Evolutionary conservation across 2,113 vertebrate genomes (phyloP).

Genomic region (Seriola quinqueradiata): DNA sequence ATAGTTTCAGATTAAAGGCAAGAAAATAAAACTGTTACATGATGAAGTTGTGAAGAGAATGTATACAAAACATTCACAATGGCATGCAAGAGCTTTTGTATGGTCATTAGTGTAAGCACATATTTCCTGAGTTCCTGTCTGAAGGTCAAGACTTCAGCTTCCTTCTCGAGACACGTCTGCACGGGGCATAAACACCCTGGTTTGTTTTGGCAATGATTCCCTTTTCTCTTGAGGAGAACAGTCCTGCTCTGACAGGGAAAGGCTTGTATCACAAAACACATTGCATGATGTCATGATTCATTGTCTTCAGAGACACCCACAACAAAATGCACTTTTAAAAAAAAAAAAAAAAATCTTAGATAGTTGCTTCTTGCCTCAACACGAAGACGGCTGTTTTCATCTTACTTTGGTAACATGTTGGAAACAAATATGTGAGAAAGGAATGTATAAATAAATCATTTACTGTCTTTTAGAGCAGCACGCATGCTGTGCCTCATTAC

Average conservation of each 20-base stretch:
- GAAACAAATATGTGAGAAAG: slow-evolving; percentile 78
- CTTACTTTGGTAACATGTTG: slow-evolving; percentile 66
- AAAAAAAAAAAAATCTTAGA: slow-evolving; percentile 50
- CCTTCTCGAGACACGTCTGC: slow-evolving; percentile 47
- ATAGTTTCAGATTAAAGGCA: slow-evolving; percentile 26
- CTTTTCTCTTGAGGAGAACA: slow-evolving; percentile 58
- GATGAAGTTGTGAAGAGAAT: neutral
- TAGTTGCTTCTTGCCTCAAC: slow-evolving; percentile 65
- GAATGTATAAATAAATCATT: slow-evolving; percentile 81
- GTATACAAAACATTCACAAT: neutral
- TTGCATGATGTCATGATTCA: slow-evolving; percentile 76
- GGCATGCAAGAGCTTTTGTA: neutral
- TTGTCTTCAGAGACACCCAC: slow-evolving; percentile 77
- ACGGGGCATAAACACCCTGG: slow-evolving; percentile 46
- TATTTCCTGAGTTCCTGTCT: slow-evolving; percentile 36
- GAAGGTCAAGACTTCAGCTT: slow-evolving; percentile 69
- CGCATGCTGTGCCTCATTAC: slow-evolving; percentile 72
- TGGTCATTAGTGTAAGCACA: slow-evolving; percentile 34
- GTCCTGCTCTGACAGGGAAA: slow-evolving; percentile 71
- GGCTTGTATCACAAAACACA: slow-evolving; percentile 78
- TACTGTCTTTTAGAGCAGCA: slow-evolving; percentile 67
- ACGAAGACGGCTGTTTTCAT: slow-evolving; percentile 75
- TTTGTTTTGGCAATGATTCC: slow-evolving; percentile 73
- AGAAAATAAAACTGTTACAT: slow-evolving; percentile 16
- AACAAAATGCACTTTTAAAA: slow-evolving; percentile 73